Percentiles rank a stretch among this genome's conserved stretches.
These are phyloP conservation scores for Drosophila baimaii DNA, from an alignment of 1,140 invertebrate species.

Conservation along the genomic window DNA sequence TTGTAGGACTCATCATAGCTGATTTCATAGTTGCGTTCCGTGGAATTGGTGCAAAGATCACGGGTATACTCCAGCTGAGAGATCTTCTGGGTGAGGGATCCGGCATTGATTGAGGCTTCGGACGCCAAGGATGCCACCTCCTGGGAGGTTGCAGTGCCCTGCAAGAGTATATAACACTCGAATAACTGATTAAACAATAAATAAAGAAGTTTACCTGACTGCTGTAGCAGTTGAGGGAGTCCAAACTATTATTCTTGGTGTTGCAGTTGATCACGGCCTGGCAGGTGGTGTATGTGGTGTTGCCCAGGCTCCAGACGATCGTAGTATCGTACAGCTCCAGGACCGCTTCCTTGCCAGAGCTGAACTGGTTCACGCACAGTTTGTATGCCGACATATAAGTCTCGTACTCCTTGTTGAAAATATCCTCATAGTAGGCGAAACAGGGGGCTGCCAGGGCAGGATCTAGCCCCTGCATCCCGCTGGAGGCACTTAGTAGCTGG, in stretches of 20 bases:
- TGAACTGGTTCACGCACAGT: conserved; percentile 14
- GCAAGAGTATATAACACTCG: neutral
- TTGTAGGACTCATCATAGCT: conserved; percentile 30
- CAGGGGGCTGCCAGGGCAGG: conserved; percentile 34
- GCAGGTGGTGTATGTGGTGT: conserved; percentile 21
- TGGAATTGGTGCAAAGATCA: conserved; percentile 41
- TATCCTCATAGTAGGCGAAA: conserved; percentile 49
- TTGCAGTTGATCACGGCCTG: conserved; percentile 26
- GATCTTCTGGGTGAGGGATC: conserved; percentile 24
- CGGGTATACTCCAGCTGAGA: conserved; percentile 30
- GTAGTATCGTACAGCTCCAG: conserved; percentile 13
- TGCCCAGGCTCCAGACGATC: conserved; percentile 12
- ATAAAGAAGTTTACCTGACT: conserved; percentile 15
- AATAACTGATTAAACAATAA: neutral
- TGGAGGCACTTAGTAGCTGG: conserved; percentile 49
- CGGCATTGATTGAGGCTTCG: conserved; percentile 29
- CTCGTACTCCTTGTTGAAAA: conserved; percentile 33
- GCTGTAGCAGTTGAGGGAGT: conserved; percentile 36
- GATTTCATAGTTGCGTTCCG: conserved; percentile 43
- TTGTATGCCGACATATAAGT: conserved; percentile 31
- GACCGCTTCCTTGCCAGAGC: neutral
- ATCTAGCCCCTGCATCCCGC: conserved; percentile 27
- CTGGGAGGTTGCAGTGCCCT: conserved; percentile 37
- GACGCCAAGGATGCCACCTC: conserved; percentile 45
- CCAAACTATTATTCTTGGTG: neutral